phyloP scores from a whole-genome alignment of 2,113 vertebrate species.

The Globicephala melas region DNA sequence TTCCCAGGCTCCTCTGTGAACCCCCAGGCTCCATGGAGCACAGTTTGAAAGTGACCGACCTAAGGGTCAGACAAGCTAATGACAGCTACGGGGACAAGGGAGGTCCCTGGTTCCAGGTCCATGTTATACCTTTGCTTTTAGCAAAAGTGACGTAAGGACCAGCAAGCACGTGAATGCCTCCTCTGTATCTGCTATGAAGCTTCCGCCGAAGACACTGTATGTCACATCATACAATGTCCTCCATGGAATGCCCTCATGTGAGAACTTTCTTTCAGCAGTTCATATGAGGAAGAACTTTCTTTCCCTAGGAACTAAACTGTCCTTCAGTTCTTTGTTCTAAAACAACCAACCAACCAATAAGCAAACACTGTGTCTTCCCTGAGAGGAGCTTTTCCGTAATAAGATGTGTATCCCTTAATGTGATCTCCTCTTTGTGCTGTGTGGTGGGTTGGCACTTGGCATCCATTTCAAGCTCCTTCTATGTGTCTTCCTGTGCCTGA shows the following conservation, averaged over 20 bases:
- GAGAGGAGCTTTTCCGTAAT: neutral
- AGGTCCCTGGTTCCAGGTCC: neutral
- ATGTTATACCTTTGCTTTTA: neutral
- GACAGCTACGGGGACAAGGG: neutral
- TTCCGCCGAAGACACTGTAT: neutral
- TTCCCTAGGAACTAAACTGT: neutral
- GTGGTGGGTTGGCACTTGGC: neutral
- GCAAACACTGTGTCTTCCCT: neutral
- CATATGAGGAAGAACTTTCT: neutral
- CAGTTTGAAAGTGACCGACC: neutral
- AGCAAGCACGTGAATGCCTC: rapidly evolving
- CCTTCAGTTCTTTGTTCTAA: neutral
- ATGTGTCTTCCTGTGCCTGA: neutral
- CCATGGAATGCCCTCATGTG: neutral
- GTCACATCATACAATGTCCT: rapidly evolving
- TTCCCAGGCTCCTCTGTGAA: neutral
- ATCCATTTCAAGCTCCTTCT: neutral
- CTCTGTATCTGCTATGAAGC: neutral
- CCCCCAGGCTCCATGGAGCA: neutral
- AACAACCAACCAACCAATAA: neutral
- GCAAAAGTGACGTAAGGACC: neutral
- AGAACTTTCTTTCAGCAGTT: neutral
- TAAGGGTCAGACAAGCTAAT: neutral
- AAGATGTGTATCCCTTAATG: neutral
- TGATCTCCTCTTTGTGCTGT: too few species aligned